A percentile compares a stretch with the other conserved stretches of the same genome.
Evolutionary conservation across 1,140 invertebrate genomes (phyloP).

Genomic region (Lutraria rhynchaena): DNA sequence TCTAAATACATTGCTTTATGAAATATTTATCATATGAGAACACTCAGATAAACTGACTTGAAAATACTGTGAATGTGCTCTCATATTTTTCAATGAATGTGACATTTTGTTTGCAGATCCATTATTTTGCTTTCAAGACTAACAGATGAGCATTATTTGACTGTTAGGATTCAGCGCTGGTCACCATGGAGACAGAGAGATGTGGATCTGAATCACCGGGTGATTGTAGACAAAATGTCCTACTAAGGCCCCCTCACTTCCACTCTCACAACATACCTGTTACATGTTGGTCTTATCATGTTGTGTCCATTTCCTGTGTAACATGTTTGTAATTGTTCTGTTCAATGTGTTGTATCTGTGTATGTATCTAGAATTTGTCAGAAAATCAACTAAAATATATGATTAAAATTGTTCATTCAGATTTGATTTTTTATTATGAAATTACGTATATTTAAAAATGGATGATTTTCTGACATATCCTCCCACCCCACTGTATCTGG

Average conservation of each 20-base stretch:
- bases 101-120: conserved; percentile 35
- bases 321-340: too few relatives aligned
- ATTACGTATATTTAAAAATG: too few relatives aligned
- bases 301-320: background rate
- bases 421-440: too few relatives aligned
- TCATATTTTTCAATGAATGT: conserved; percentile 24
- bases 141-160: conserved; percentile 2
- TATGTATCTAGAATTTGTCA: background rate
- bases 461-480: too few relatives aligned
- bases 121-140: background rate
- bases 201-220: conserved; percentile 12
- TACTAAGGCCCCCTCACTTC: conserved; percentile 30
- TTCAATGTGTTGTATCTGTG: background rate
- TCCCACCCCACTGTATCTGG: too few relatives aligned
- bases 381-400: too few relatives aligned
- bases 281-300: conserved; percentile 5
- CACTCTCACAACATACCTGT: conserved; percentile 13
- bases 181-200: background rate
- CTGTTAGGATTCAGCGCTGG: background rate
- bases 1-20: too few relatives aligned
- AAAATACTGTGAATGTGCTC: background rate
- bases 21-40: too few relatives aligned
- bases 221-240: conserved; percentile 28
- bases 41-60: too few relatives aligned
- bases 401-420: too few relatives aligned